phyloP scores from a whole-genome alignment of 2,797 vertebrate species.

The Jordanella pulchra region DNA sequence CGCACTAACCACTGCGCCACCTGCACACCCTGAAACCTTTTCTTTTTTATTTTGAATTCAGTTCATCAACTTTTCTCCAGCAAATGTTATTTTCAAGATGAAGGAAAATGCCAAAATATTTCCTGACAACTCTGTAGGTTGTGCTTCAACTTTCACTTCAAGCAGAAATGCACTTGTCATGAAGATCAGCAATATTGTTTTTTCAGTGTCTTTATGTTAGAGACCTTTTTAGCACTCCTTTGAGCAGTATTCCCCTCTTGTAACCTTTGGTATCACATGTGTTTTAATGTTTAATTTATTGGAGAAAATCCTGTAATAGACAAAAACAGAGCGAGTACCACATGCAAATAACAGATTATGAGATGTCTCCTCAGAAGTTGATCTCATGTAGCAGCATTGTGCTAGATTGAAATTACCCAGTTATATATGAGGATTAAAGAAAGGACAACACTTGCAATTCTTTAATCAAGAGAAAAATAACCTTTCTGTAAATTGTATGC shows the following conservation, averaged over 20 bases:
- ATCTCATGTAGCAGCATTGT: constrained; percentile 14
- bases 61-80: background rate
- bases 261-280: background rate
- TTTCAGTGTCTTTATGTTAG: too few species aligned
- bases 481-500: background rate
- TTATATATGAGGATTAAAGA: background rate
- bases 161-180: background rate
- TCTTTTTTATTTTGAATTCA: background rate
- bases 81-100: background rate
- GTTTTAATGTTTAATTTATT: constrained; percentile 1
- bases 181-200: background rate
- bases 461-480: background rate
- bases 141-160: background rate
- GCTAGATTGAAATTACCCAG: background rate
- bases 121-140: background rate
- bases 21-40: too few species aligned
- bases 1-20: too few species aligned
- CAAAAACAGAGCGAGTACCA: background rate
- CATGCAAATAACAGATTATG: constrained; percentile 3
- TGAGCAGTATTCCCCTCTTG: background rate
- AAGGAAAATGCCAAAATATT: background rate
- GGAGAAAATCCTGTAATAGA: constrained; percentile 7
- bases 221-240: constrained; percentile 2
- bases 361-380: background rate
- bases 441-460: background rate